phyloP scores from a whole-genome alignment of 1,140 invertebrate species.

The Penaeus chinensis region DNA sequence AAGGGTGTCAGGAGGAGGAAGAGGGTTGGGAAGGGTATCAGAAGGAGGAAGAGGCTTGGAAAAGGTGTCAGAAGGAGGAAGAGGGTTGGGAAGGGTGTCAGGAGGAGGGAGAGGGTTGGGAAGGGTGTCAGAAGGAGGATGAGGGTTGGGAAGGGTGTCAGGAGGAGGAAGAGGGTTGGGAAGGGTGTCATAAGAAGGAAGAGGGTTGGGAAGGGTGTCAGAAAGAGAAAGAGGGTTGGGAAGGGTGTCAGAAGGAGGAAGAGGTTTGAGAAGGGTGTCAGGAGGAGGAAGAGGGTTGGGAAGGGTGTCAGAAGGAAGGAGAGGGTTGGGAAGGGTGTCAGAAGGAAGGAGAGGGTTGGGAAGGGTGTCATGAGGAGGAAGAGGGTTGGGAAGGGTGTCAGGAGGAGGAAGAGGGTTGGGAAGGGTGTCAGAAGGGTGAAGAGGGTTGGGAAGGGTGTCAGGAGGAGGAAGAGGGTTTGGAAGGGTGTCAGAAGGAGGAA shows the following conservation, averaged over 20 bases:
- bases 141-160: not conserved
- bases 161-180: too few relatives aligned
- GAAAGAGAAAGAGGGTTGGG: too few relatives aligned
- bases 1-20: too few relatives aligned
- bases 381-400: not conserved
- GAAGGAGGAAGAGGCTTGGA: not conserved
- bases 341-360: not conserved
- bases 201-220: too few relatives aligned
- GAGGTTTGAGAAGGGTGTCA: too few relatives aligned
- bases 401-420: not conserved
- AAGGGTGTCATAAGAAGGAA: too few relatives aligned
- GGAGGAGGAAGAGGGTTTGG: too few relatives aligned
- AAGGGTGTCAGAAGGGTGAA: not conserved
- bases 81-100: not conserved
- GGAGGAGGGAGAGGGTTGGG: slow-evolving; percentile 1
- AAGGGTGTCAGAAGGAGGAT: not conserved
- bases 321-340: not conserved
- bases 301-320: too few relatives aligned
- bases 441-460: not conserved
- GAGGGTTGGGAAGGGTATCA: not conserved
- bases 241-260: too few relatives aligned
- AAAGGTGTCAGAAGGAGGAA: not conserved
- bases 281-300: too few relatives aligned
- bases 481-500: too few relatives aligned
- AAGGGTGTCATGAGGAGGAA: not conserved